These are phyloP conservation scores for Sphaerophoria taeniata DNA, from an alignment of 2,888 invertebrate species.

Conservation along the genomic window DNA sequence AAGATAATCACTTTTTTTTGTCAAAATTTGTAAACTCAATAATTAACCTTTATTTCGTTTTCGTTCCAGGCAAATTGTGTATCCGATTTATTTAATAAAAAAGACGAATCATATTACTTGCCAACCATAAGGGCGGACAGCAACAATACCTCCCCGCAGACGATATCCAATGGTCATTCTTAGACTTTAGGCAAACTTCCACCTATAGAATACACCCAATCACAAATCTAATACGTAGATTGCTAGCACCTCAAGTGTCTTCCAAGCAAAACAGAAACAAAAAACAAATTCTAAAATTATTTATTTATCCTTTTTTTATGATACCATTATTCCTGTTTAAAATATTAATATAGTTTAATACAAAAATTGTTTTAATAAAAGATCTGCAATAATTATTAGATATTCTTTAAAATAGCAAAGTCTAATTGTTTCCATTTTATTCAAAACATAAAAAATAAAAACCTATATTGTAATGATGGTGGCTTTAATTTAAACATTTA, in stretches of 20 bases:
- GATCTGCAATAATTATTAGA: slow-evolving; percentile 50
- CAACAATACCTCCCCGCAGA: slow-evolving; percentile 76
- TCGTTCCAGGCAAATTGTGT: slow-evolving; percentile 80
- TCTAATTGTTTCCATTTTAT: slow-evolving; percentile 49
- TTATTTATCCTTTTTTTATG: slow-evolving; percentile 51
- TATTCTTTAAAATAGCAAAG: slow-evolving; percentile 42
- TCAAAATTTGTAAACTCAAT: background rate
- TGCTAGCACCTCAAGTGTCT: slow-evolving; percentile 71
- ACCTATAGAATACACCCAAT: slow-evolving; percentile 2
- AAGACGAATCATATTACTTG: slow-evolving; percentile 77
- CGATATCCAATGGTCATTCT: slow-evolving; percentile 75
- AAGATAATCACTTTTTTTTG: too few species aligned
- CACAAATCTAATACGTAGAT: slow-evolving; percentile 14
- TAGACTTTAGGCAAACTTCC: slow-evolving; percentile 13
- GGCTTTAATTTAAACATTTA: slow-evolving; percentile 54
- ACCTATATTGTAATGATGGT: slow-evolving; percentile 15
- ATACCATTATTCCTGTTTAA: slow-evolving; percentile 30
- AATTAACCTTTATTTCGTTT: background rate
- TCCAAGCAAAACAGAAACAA: slow-evolving; percentile 40
- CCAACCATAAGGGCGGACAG: slow-evolving; percentile 79
- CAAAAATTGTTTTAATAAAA: slow-evolving; percentile 27
- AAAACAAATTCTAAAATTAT: slow-evolving; percentile 43
- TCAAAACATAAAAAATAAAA: slow-evolving; percentile 40
- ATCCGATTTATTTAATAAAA: slow-evolving; percentile 80
- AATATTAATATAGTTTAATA: slow-evolving; percentile 31